Evolutionary conservation across 2,888 invertebrate genomes (phyloP).

Genomic region (Lasioglossum morio): DNA sequence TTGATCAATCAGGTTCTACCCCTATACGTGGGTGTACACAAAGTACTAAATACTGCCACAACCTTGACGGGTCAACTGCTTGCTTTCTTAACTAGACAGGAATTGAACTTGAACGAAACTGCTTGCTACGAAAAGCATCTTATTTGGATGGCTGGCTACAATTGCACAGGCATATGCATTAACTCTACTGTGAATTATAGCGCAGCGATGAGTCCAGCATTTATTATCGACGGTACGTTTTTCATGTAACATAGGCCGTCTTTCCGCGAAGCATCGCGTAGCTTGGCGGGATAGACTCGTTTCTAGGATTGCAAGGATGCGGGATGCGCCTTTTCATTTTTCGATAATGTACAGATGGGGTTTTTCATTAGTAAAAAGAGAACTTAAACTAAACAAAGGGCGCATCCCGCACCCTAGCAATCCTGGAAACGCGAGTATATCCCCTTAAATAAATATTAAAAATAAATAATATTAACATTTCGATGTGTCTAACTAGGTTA

Average conservation of each 20-base stretch:
- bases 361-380: no score
- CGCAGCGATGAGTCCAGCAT: conserved; percentile 93
- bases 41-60: conserved; percentile 85
- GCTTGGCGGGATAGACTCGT: no score
- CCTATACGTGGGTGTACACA: conserved; percentile 88
- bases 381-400: no score
- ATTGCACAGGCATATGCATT: conserved; percentile 89
- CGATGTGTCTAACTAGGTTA: conserved; percentile 86
- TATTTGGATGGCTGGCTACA: conserved; percentile 88
- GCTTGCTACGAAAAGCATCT: conserved; percentile 81
- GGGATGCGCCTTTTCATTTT: no score
- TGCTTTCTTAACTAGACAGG: conserved; percentile 87
- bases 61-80: conserved; percentile 87
- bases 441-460: background rate
- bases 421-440: no score
- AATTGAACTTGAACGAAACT: conserved; percentile 85
- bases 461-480: conserved; percentile 50
- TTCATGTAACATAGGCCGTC: background rate
- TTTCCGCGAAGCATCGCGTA: background rate
- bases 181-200: conserved; percentile 91
- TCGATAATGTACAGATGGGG: no score
- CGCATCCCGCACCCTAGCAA: no score
- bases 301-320: no score
- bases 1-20: conserved; percentile 84
- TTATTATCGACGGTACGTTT: conserved; percentile 88